Percentiles rank a stretch among this genome's conserved stretches.
phyloP scores from a whole-genome alignment of 2,888 invertebrate genomes.

The Drosophila histrio region DNA sequence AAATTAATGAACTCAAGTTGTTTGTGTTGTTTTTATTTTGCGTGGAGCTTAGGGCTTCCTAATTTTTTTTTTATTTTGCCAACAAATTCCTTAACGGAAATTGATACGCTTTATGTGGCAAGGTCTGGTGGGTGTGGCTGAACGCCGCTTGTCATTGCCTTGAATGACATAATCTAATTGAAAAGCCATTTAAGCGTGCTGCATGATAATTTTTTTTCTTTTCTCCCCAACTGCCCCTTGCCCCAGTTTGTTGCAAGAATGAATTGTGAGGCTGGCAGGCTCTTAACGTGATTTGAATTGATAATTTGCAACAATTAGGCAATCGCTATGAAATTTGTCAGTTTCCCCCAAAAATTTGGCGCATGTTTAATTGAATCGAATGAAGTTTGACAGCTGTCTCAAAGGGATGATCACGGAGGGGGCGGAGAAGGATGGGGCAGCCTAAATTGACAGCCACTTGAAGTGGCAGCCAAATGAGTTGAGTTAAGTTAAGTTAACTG shows the following conservation, averaged over 20 bases:
- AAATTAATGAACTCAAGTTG: constrained; percentile 78
- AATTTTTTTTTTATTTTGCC: constrained; percentile 8
- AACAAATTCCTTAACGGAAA: constrained; percentile 73
- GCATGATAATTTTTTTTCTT: constrained; percentile 73
- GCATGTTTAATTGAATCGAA: constrained; percentile 69
- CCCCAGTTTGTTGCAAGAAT: background rate
- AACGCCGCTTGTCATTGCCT: constrained; percentile 55
- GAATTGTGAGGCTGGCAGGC: constrained; percentile 25
- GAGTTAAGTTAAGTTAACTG: constrained; percentile 25
- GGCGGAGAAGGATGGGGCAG: background rate
- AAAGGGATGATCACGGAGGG: background rate
- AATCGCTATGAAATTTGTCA: constrained; percentile 52
- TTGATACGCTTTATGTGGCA: constrained; percentile 67
- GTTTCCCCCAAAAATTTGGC: constrained; percentile 32
- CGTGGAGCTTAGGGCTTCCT: constrained; percentile 19
- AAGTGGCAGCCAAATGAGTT: constrained; percentile 41
- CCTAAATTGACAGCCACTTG: constrained; percentile 25
- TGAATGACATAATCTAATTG: constrained; percentile 80
- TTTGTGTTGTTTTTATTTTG: constrained; percentile 68
- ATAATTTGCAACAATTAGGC: constrained; percentile 75
- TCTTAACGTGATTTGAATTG: constrained; percentile 76
- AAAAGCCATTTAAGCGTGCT: constrained; percentile 79
- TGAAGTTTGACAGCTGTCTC: constrained; percentile 55
- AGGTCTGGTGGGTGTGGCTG: constrained; percentile 21
- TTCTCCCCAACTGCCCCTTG: background rate